Base-by-base conservation (phyloP, 2,113 vertebrate genomes). In the Columbina picui region DNA sequence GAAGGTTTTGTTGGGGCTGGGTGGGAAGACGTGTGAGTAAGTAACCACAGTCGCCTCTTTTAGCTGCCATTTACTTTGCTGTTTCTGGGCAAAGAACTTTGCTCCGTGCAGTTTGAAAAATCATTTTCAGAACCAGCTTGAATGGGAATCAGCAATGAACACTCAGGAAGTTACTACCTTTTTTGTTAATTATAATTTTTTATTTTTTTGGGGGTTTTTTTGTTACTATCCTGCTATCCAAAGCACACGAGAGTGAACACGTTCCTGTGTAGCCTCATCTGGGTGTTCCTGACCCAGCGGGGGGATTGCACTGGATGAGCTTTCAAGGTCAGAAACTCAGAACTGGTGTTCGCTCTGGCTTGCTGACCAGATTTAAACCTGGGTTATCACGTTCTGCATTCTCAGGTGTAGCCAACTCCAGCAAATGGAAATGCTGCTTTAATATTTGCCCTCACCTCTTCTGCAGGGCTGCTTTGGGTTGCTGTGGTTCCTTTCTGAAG, bases 1-100 rank as follows among this genome's bases (percentile, higher is more conserved):
- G 87, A 89, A 69, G 91, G 56, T 94, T 89, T 64, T 71, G n/a
- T 22, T 61, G 89, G 76, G 81, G 39, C 34, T 50, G 91, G 60
- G 84, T 69, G 75, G 84, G 26, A 47, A 2, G 30, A 15, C 12
- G 25, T 29, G 39, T 68, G 79, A 77, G 59, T 57, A 49, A 78
- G 69, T 5, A 55, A 83, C 69, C 4, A 0, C 60, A 43, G 21
- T 77, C 64, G 21, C 61, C 56, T 80, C 30, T 45, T 19, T 7
- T 70, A 39, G 11, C 67, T 78, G 55, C 27, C 41, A 8, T 83
- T 50, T 65, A 30, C 83, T 70, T 36, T 27, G 52, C 34, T 56
- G 68, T 68, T 75, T 55, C 80, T 12, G 32, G 64, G 89, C 29
- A n/a, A 43, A 84, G 29, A 92, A 32, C 71, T 73, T 82, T 52